Percentiles rank a stretch among this genome's conserved stretches.
These are phyloP conservation scores for Macrosiphum euphorbiae DNA, from an alignment of 2,888 invertebrate species.

Conservation along the genomic window DNA sequence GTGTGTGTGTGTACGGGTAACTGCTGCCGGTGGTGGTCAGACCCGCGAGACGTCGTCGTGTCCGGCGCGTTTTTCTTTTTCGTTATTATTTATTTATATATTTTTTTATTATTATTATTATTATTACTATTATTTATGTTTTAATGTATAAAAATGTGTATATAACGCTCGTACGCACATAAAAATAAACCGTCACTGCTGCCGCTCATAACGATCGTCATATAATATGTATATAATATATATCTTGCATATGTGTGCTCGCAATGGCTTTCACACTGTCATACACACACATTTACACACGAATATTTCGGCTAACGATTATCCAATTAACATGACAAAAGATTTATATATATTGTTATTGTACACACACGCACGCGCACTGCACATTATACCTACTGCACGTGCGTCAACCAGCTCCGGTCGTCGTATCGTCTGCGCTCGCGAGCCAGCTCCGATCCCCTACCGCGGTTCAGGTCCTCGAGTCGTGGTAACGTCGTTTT, in stretches of 20 bases:
- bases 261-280: constrained; percentile 60
- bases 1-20: neutral
- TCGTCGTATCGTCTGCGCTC: neutral
- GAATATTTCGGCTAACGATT: constrained; percentile 61
- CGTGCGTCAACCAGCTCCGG: neutral
- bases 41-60: constrained; percentile 51
- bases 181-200: constrained; percentile 33
- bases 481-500: neutral
- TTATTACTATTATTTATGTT: constrained; percentile 56
- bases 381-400: neutral
- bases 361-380: neutral
- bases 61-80: constrained; percentile 38
- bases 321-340: constrained; percentile 65
- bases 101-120: constrained; percentile 8
- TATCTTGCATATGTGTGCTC: neutral
- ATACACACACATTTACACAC: neutral
- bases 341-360: constrained; percentile 58
- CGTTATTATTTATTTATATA: neutral
- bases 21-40: constrained; percentile 50
- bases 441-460: constrained; percentile 11
- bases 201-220: constrained; percentile 15
- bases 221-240: neutral
- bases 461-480: neutral
- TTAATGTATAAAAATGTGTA: constrained; percentile 35
- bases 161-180: neutral